These are phyloP conservation scores for Drosophila maculinotata DNA, from an alignment of 2,888 invertebrate species.

Conservation along the genomic window DNA sequence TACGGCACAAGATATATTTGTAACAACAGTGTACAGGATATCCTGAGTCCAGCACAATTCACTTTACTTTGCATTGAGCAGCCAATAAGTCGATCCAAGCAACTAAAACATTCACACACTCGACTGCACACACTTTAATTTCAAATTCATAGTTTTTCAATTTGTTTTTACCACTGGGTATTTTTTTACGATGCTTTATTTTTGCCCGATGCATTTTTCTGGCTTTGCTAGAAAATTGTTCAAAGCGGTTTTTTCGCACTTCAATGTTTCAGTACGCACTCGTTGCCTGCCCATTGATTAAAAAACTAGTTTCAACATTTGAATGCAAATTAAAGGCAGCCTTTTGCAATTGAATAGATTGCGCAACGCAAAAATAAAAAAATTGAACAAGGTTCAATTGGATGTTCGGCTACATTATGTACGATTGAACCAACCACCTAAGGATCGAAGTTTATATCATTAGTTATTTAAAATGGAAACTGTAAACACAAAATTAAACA, in stretches of 20 bases:
- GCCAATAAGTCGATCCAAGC: slow-evolving; percentile 17
- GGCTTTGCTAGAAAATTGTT: slow-evolving; percentile 40
- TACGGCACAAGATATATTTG: too few relatives aligned
- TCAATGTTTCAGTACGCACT: slow-evolving; percentile 28
- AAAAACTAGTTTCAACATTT: slow-evolving; percentile 29
- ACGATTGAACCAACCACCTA: background rate
- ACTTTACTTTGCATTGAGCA: slow-evolving; percentile 21
- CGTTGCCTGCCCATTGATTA: slow-evolving; percentile 44
- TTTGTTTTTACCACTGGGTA: slow-evolving; percentile 3
- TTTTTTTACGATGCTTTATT: slow-evolving; percentile 7
- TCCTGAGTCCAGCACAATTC: background rate
- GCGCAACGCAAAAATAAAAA: background rate
- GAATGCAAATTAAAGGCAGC: slow-evolving; percentile 34
- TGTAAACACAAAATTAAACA: too few relatives aligned
- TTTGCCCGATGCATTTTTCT: slow-evolving; percentile 7
- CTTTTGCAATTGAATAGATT: slow-evolving; percentile 8
- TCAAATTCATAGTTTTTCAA: slow-evolving; percentile 26
- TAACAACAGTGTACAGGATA: background rate
- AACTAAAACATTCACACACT: slow-evolving; percentile 29
- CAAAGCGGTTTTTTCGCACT: slow-evolving; percentile 43
- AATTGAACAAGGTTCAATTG: background rate
- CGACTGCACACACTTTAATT: slow-evolving; percentile 20
- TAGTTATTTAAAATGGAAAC: background rate
- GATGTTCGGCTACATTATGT: background rate
- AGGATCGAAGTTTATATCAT: too few relatives aligned